A percentile compares a stretch with the other conserved stretches of the same genome.
Conservation (phyloP, 2,888 invertebrate genomes). For the Ichneumon xanthorius region DNA sequence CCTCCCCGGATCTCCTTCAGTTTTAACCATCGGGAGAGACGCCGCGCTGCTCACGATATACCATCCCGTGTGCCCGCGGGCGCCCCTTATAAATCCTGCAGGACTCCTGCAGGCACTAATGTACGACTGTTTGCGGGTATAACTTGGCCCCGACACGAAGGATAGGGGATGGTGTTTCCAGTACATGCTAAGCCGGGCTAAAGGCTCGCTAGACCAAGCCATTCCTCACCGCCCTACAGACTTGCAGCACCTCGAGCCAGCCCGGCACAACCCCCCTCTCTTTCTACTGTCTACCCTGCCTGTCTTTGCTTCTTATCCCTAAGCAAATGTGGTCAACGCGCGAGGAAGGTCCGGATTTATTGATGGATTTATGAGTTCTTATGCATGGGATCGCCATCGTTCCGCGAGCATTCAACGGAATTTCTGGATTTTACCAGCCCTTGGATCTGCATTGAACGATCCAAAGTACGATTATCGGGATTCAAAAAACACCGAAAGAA, state of each 20-base stretch:
- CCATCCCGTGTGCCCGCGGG: constrained; percentile 77
- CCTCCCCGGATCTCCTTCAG: constrained; percentile 71
- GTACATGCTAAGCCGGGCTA: constrained; percentile 84
- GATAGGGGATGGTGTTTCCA: constrained; percentile 82
- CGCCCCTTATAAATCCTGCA: constrained; percentile 84
- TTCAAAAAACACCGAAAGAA: neutral
- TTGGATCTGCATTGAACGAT: neutral
- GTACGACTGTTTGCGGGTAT: constrained; percentile 85
- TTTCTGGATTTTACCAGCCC: constrained; percentile 1
- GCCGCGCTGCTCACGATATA: constrained; percentile 72
- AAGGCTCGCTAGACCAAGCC: constrained; percentile 84
- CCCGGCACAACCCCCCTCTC: constrained; percentile 62
- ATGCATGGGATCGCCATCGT: constrained; percentile 30
- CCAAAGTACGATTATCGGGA: neutral
- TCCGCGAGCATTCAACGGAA: neutral
- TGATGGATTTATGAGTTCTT: constrained; percentile 80
- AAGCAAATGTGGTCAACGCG: constrained; percentile 81
- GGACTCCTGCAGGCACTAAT: constrained; percentile 84
- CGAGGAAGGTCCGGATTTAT: constrained; percentile 81
- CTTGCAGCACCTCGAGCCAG: constrained; percentile 74
- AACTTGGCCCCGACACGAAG: constrained; percentile 85
- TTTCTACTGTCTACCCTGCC: constrained; percentile 68
- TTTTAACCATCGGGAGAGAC: constrained; percentile 78
- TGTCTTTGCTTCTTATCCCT: constrained; percentile 84
- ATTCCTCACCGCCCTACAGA: constrained; percentile 83